Evolutionary conservation across 1,140 invertebrate species (phyloP), one percentile per base, ranked within the genome.

Genomic region (Dreissena polymorpha): DNA sequence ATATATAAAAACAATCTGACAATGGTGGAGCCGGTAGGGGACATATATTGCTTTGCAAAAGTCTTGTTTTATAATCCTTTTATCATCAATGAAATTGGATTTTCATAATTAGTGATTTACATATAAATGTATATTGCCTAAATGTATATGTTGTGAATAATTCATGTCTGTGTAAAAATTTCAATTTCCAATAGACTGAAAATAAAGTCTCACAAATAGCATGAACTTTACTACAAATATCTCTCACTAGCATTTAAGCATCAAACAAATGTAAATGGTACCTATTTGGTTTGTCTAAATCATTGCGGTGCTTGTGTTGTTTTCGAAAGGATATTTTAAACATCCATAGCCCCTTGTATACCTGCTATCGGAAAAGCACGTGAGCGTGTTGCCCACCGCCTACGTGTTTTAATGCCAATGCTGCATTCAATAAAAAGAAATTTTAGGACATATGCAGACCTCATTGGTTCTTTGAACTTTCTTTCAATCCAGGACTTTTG

Each of bases 341-440:
- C n/a, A n/a, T 63, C 2, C 6, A n/a, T 23, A n/a, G 57, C 18
- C 23, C 23, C 18, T 63, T 6, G 0, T 72, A 80, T 39, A 49
- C 14, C n/a, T 80, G 78, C 63, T 80, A 80, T 23, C 51, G 78
- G 53, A 72, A 67, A 39, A 14, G 71, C 3, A 72, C 78, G 0
- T 67, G 78, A 0, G 78, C 65, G 0, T 80, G 78, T 25, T 80
- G 78, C 65, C 78, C 78, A 1, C 78, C 78, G 51, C 18, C 12
- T 0, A 80, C 78, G 18, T 80, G 78, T 27, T 80, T 67, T 67
- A 6, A 39, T 2, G 0, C 0, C 6, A 55, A 71, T 16, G 53
- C 25, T 0, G 78, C 69, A 14, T 51, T 51, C 7, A 49, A 55
- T 3, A 68, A 80, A 27, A 25, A 55, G 18, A 0, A 63, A 49